A percentile compares a stretch with the other conserved stretches of the same genome.
Conservation (phyloP, 2,888 invertebrate species). For the Cryptus viduatorius region DNA sequence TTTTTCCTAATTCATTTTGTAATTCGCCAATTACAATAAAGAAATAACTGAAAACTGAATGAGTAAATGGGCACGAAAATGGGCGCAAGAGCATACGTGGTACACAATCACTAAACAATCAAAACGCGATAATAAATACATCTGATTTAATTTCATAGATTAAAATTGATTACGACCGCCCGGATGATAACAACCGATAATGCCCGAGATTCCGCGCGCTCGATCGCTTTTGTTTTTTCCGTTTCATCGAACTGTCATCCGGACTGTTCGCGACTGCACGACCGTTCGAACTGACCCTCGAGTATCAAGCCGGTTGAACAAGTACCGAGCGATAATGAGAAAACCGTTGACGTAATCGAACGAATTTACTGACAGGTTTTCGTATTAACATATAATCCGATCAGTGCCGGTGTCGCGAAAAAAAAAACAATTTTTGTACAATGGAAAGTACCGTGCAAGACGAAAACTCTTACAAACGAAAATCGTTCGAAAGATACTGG, state of each 20-base stretch:
- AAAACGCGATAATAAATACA: constrained; percentile 5
- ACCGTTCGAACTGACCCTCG: not conserved
- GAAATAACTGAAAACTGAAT: not conserved
- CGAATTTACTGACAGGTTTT: not conserved
- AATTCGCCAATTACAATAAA: not conserved
- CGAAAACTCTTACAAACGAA: no score
- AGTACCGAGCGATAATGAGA: not conserved
- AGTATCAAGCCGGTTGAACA: not conserved
- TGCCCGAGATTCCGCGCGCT: constrained; percentile 4
- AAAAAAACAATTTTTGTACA: no score
- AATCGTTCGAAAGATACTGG: no score
- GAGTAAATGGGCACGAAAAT: not conserved
- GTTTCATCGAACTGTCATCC: constrained; percentile 4
- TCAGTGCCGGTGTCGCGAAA: no score
- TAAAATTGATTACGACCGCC: constrained; percentile 7
- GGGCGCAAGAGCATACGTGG: no score
- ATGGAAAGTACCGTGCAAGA: no score
- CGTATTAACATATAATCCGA: not conserved
- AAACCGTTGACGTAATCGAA: not conserved
- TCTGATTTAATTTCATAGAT: constrained; percentile 1
- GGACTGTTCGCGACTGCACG: constrained; percentile 33
- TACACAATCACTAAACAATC: not conserved
- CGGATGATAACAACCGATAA: not conserved
- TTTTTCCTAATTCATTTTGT: not conserved
- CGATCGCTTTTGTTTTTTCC: not conserved